phyloP scores from a whole-genome alignment of 2,797 vertebrate species.

The Danio aesculapii region DNA sequence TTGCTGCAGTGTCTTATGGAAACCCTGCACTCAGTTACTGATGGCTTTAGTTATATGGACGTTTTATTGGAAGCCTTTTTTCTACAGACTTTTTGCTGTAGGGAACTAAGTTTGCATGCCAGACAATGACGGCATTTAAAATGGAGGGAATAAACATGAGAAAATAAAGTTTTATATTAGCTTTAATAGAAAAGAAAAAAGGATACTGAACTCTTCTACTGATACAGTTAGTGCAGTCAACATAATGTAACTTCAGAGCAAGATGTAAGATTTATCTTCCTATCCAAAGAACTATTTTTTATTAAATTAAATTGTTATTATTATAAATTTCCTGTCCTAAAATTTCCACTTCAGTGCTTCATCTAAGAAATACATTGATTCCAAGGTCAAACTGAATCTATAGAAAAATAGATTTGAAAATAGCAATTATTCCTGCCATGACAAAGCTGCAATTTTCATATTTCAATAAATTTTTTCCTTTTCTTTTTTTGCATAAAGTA shows the following conservation, averaged over 20 bases:
- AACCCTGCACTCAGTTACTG: conserved; percentile 16
- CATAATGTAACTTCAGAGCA: not conserved
- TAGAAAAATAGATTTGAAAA: too few relatives aligned
- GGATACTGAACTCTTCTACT: not conserved
- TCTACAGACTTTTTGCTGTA: not conserved
- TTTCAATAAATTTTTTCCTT: too few relatives aligned
- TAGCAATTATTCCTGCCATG: too few relatives aligned
- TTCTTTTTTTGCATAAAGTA: too few relatives aligned
- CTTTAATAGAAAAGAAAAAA: not conserved
- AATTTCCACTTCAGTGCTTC: not conserved
- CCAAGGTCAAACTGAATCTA: not conserved
- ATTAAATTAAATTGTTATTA: too few relatives aligned
- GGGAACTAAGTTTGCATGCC: not conserved
- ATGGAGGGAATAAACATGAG: conserved; percentile 24
- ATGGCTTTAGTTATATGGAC: conserved; percentile 1
- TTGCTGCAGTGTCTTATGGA: conserved; percentile 55
- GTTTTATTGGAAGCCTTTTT: conserved; percentile 34
- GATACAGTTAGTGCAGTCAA: not conserved
- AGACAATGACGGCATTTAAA: not conserved
- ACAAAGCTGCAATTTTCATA: too few relatives aligned
- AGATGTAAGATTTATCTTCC: not conserved
- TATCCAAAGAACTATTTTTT: not conserved
- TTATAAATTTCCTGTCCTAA: not conserved
- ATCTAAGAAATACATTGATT: not conserved
- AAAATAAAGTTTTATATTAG: not conserved